phyloP scores from a whole-genome alignment of 2,113 vertebrate species.

The Balaenoptera acutorostrata region DNA sequence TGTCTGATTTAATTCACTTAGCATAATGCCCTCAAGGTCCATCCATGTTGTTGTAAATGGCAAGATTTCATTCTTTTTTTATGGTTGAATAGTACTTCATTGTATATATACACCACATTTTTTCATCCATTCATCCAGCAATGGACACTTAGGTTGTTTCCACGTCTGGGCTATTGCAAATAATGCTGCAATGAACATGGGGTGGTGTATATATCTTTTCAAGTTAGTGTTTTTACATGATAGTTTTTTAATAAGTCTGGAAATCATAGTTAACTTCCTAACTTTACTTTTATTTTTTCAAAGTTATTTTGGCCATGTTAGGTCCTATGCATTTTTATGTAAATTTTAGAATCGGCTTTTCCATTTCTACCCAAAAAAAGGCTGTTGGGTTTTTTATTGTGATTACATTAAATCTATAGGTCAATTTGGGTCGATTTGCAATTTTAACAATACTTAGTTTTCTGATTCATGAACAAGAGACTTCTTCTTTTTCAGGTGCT shows the following conservation, averaged over 20 bases:
- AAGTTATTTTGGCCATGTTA: background rate
- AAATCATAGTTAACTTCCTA: background rate
- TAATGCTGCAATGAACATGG: background rate
- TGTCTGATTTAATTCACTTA: background rate
- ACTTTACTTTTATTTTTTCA: background rate
- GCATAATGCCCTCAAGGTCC: background rate
- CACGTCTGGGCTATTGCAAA: background rate
- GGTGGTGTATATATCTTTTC: background rate
- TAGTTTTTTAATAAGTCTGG: background rate
- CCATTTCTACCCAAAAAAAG: background rate
- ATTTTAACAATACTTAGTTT: background rate
- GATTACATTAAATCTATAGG: background rate
- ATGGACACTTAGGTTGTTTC: background rate
- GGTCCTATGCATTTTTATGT: background rate
- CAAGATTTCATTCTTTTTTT: background rate
- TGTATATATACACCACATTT: background rate
- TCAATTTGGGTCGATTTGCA: background rate
- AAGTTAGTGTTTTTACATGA: background rate
- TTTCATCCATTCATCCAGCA: background rate
- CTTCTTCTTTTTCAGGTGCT: background rate
- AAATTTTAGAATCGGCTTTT: background rate
- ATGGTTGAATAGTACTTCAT: background rate
- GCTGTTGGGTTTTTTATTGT: background rate
- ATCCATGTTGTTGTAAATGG: fast-evolving
- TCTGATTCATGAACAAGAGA: background rate